A percentile compares a stretch with the other conserved stretches of the same genome.
phyloP scores from a whole-genome alignment of 2,888 invertebrate genomes.

The Caenorhabditis becei region DNA sequence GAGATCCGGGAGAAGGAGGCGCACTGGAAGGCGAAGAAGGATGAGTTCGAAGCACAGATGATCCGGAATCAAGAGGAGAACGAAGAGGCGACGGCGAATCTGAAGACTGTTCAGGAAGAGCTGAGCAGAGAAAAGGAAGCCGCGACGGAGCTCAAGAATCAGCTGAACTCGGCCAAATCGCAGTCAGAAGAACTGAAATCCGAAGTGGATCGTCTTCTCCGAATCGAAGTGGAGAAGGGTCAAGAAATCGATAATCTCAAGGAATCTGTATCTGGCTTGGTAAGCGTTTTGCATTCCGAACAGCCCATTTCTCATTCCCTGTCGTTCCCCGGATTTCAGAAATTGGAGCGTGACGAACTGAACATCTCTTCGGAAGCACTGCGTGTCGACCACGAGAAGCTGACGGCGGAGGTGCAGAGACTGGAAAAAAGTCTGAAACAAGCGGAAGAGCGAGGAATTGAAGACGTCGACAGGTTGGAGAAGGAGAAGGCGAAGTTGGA shows the following conservation, averaged over 20 bases:
- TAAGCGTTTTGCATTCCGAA: conserved; percentile 3
- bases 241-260: conserved; percentile 37
- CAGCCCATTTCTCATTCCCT: background rate
- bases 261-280: conserved; percentile 1
- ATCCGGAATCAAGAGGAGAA: conserved; percentile 70
- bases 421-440: conserved; percentile 27
- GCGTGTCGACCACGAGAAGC: conserved; percentile 24
- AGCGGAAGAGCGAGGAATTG: conserved; percentile 29
- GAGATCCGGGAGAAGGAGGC: conserved; percentile 56
- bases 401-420: conserved; percentile 25
- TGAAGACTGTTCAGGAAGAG: conserved; percentile 52
- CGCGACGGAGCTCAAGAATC: conserved; percentile 18
- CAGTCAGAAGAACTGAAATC: conserved; percentile 38
- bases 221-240: conserved; percentile 22
- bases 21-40: conserved; percentile 67
- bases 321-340: conserved; percentile 21
- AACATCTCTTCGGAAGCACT: conserved; percentile 9
- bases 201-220: conserved; percentile 33
- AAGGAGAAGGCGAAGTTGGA: conserved; percentile 38
- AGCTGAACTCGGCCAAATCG: conserved; percentile 28
- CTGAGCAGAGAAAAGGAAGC: conserved; percentile 52
- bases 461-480: conserved; percentile 28
- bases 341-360: conserved; percentile 32
- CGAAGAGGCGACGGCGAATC: conserved; percentile 50
- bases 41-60: conserved; percentile 67